phyloP scores from a whole-genome alignment of 2,797 vertebrate species.

The Pantherophis vulpinus region DNA sequence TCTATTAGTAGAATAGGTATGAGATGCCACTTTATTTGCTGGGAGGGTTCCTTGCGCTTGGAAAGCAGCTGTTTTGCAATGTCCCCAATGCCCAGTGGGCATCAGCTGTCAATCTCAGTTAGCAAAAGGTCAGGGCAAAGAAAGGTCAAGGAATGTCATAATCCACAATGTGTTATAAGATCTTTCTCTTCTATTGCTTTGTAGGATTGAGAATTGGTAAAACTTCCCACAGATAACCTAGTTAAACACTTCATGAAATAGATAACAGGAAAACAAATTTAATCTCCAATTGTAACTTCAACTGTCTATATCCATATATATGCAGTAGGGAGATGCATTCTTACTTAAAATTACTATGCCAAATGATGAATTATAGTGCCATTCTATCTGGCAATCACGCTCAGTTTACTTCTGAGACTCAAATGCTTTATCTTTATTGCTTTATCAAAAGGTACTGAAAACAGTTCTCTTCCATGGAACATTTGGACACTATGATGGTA shows the following conservation, averaged over 20 bases:
- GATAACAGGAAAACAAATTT: slow-evolving; percentile 34
- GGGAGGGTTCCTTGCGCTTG: slow-evolving; percentile 59
- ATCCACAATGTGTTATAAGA: slow-evolving; percentile 61
- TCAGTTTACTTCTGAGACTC: not conserved
- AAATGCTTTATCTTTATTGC: not conserved
- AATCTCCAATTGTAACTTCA: slow-evolving; percentile 41
- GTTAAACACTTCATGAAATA: slow-evolving; percentile 16
- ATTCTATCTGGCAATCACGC: not conserved
- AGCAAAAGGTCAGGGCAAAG: slow-evolving; percentile 56
- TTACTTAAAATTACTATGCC: not conserved
- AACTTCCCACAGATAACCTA: slow-evolving; percentile 51
- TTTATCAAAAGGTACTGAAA: not conserved
- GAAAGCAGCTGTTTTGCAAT: slow-evolving; percentile 58
- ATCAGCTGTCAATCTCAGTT: slow-evolving; percentile 64
- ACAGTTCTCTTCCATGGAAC: not conserved
- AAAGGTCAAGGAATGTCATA: slow-evolving; percentile 59
- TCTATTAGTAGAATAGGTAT: slow-evolving; percentile 66
- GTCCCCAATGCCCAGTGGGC: slow-evolving; percentile 63
- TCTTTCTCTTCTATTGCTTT: slow-evolving; percentile 53
- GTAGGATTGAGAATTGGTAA: slow-evolving; percentile 55
- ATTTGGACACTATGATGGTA: not conserved
- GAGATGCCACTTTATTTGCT: slow-evolving; percentile 63
- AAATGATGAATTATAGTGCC: not conserved
- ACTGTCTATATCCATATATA: slow-evolving; percentile 13
- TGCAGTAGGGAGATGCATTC: not conserved